A percentile compares a stretch with the other conserved stretches of the same genome.
Evolutionary conservation across 1,140 invertebrate genomes (phyloP).

Genomic region (Radopholus similis): DNA sequence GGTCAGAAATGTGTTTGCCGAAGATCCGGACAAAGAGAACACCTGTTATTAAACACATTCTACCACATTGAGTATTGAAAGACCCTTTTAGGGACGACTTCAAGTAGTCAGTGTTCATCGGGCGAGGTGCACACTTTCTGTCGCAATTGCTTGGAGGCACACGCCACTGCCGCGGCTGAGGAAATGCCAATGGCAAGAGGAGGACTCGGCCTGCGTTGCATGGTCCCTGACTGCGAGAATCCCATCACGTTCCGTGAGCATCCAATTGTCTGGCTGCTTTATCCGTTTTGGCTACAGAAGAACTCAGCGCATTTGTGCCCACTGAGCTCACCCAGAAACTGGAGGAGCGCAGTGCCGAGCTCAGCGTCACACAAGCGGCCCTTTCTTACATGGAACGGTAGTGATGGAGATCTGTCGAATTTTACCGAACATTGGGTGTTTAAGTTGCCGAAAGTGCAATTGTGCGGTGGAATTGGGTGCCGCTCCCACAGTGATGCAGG

Average conservation of each 20-base stretch:
- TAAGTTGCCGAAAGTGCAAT: background rate
- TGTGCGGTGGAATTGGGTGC: background rate
- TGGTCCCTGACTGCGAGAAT: conserved; percentile 19
- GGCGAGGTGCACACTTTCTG: conserved; percentile 11
- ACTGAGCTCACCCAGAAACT: conserved; percentile 3
- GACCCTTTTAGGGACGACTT: too few relatives aligned
- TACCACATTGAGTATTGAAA: background rate
- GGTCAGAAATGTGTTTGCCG: background rate
- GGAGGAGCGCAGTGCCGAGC: conserved; percentile 11
- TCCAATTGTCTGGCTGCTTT: background rate
- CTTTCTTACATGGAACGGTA: conserved; percentile 11
- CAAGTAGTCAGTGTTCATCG: background rate
- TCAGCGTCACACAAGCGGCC: conserved; percentile 9
- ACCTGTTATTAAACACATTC: background rate
- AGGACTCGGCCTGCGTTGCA: conserved; percentile 16
- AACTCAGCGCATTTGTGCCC: conserved; percentile 5
- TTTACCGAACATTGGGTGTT: too few relatives aligned
- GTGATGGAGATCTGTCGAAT: background rate
- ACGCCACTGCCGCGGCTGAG: conserved; percentile 14
- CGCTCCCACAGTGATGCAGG: background rate
- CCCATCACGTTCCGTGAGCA: conserved; percentile 19
- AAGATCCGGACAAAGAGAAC: background rate
- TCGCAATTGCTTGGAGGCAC: background rate
- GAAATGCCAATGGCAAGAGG: conserved; percentile 24
- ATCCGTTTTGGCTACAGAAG: background rate